Conservation (phyloP, 2,888 invertebrate species). For the Drosophila dives region DNA sequence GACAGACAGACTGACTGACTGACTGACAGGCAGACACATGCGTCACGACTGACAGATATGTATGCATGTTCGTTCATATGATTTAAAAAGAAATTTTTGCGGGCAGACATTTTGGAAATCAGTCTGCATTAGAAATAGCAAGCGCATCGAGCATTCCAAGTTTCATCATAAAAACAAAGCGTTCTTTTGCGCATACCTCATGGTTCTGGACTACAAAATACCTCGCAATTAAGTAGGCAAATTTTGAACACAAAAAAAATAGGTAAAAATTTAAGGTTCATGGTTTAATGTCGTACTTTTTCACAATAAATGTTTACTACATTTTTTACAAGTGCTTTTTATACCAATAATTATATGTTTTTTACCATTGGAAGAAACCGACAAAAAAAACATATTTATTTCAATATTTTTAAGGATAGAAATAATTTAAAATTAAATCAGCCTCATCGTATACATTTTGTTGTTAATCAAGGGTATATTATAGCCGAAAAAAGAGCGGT, state of each 20-base stretch:
- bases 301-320: background rate
- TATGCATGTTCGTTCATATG: background rate
- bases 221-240: background rate
- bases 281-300: too few relatives aligned
- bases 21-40: conserved; percentile 1
- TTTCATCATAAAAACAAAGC: conserved; percentile 35
- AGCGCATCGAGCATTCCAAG: conserved; percentile 32
- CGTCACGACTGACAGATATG: conserved; percentile 20
- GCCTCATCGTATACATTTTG: background rate
- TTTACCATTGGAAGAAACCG: background rate
- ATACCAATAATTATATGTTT: background rate
- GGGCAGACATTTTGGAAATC: conserved; percentile 34
- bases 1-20: conserved; percentile 10
- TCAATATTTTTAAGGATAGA: background rate
- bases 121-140: conserved; percentile 3
- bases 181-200: background rate
- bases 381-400: background rate
- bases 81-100: conserved; percentile 25
- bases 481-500: conserved; percentile 10
- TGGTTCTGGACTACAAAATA: background rate
- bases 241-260: too few relatives aligned
- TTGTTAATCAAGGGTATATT: background rate
- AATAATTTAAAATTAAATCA: background rate
- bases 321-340: background rate
- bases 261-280: too few relatives aligned